These are phyloP conservation scores for Drosophila nasuta DNA, from an alignment of 1,140 invertebrate genomes.

Conservation along the genomic window DNA sequence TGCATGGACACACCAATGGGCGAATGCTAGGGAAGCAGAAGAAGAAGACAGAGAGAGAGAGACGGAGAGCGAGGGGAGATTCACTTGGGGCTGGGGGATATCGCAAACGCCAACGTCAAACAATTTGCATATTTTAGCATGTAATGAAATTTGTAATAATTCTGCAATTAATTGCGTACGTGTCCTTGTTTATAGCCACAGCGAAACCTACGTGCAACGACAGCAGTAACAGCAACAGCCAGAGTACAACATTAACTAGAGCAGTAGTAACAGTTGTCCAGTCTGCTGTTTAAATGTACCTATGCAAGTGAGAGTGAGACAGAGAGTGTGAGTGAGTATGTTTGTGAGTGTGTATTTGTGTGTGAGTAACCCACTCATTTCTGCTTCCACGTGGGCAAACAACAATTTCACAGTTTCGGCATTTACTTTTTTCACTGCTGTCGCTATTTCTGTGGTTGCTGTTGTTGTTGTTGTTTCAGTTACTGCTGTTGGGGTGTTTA, in stretches of 20 bases:
- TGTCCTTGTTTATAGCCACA: slow-evolving; percentile 72
- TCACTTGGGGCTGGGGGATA: slow-evolving; percentile 13
- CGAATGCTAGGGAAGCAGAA: neutral
- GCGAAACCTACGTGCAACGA: slow-evolving; percentile 38
- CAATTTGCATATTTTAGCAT: slow-evolving; percentile 83
- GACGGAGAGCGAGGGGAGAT: neutral
- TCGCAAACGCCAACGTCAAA: slow-evolving; percentile 52
- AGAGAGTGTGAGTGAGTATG: neutral
- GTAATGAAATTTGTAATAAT: slow-evolving; percentile 84
- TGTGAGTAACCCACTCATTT: slow-evolving; percentile 17
- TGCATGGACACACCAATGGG: slow-evolving; percentile 47
- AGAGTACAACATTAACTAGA: slow-evolving; percentile 15
- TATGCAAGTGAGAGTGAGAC: neutral
- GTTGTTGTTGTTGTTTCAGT: neutral
- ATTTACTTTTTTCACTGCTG: neutral
- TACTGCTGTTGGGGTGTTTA: slow-evolving; percentile 8
- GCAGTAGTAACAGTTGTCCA: slow-evolving; percentile 17
- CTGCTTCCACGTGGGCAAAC: slow-evolving; percentile 21
- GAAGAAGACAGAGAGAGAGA: slow-evolving; percentile 7
- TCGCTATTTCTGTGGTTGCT: slow-evolving; percentile 1
- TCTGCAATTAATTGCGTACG: slow-evolving; percentile 82
- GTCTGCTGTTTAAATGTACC: slow-evolving; percentile 3
- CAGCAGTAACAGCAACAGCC: neutral
- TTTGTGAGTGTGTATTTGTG: neutral
- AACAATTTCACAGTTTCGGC: slow-evolving; percentile 10